phyloP scores from a whole-genome alignment of 2,797 vertebrate genomes.

The Pelodytes ibericus region DNA sequence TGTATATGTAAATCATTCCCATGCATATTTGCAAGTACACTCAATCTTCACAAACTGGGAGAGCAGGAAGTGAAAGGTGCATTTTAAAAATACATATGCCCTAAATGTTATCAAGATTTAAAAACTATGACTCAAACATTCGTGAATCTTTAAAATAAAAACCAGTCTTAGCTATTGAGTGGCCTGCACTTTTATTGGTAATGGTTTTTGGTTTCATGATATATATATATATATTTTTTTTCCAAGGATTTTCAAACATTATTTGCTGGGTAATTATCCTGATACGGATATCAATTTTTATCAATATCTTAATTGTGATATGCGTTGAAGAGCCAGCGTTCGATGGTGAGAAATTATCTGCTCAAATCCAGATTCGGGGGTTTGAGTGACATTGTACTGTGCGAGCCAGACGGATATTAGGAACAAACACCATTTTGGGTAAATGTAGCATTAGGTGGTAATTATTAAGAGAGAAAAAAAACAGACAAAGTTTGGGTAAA shows the following conservation, averaged over 20 bases:
- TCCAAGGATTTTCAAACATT: background rate
- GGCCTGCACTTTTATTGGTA: too few species aligned
- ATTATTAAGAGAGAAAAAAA: background rate
- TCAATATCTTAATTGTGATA: background rate
- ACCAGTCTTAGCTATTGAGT: too few species aligned
- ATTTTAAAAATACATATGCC: too few species aligned
- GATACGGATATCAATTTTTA: background rate
- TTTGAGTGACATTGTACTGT: background rate
- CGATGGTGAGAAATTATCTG: background rate
- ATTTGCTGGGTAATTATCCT: background rate
- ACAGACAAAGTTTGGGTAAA: background rate
- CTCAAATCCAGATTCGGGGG: background rate
- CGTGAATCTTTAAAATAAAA: too few species aligned
- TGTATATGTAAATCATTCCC: too few species aligned
- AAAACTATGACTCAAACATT: too few species aligned
- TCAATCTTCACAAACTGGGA: too few species aligned
- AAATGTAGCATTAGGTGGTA: background rate
- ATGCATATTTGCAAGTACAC: too few species aligned
- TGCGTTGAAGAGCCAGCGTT: background rate
- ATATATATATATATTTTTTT: too few species aligned
- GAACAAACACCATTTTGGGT: background rate
- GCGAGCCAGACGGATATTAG: background rate
- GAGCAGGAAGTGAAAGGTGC: too few species aligned
- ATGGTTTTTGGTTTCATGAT: too few species aligned
- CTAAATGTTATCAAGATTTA: too few species aligned